Conservation (phyloP, 2,797 vertebrate species). For the Distichodus sexfasciatus region DNA sequence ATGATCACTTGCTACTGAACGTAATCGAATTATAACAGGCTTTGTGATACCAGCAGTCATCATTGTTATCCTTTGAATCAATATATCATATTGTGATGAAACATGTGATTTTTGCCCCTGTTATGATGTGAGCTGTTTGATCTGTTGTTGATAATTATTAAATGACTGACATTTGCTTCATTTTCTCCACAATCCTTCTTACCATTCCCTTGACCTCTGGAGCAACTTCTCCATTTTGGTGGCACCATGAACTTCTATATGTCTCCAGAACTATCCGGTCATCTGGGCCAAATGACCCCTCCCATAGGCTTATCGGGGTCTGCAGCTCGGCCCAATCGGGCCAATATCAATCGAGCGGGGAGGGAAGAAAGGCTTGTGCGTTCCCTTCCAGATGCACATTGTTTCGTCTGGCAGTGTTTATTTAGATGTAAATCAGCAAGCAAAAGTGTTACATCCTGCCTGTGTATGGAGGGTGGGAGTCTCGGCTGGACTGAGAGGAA, state of each 20-base stretch:
- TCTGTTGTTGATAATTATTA: too few species aligned
- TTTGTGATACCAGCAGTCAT: too few species aligned
- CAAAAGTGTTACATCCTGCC: conserved; percentile 91
- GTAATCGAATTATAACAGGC: too few species aligned
- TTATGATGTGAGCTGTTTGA: not conserved
- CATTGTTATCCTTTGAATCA: too few species aligned
- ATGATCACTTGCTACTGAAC: too few species aligned
- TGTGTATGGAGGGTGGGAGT: conserved; percentile 75
- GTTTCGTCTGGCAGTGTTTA: conserved; percentile 89
- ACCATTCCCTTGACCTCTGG: conserved; percentile 21
- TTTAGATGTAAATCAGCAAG: conserved; percentile 91
- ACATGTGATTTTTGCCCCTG: too few species aligned
- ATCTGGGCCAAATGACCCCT: conserved; percentile 52
- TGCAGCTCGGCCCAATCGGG: conserved; percentile 82
- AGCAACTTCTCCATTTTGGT: conserved; percentile 33
- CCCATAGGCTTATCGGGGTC: conserved; percentile 78
- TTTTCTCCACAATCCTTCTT: not conserved
- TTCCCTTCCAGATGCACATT: conserved; percentile 85
- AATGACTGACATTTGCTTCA: not conserved
- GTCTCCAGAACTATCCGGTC: conserved; percentile 56
- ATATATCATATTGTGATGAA: too few species aligned
- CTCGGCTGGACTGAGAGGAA: conserved; percentile 76
- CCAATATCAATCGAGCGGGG: conserved; percentile 73
- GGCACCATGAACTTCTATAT: conserved; percentile 18
- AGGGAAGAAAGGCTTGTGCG: conserved; percentile 72